These are phyloP conservation scores for Amia ocellicauda DNA, from an alignment of 2,113 vertebrate species.

Conservation along the genomic window DNA sequence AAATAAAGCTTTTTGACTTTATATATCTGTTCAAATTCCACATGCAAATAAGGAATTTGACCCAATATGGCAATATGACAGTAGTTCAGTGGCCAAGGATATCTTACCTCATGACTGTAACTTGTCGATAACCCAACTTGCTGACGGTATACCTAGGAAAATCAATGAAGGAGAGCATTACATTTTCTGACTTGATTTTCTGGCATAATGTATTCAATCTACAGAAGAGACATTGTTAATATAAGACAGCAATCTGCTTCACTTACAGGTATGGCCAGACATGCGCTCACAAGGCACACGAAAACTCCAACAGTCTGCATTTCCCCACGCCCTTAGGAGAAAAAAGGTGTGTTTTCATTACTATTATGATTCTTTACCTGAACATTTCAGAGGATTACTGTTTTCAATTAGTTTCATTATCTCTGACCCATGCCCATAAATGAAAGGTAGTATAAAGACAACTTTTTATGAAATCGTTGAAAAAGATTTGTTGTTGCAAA, in stretches of 20 bases:
- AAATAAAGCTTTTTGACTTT: not conserved
- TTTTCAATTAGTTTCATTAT: too few species aligned
- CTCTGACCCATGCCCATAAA: too few species aligned
- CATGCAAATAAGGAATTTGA: not conserved
- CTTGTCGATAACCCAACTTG: constrained; percentile 66
- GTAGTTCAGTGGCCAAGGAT: too few species aligned
- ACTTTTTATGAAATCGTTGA: not conserved
- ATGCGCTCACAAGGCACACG: constrained; percentile 43
- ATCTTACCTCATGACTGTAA: constrained; percentile 71
- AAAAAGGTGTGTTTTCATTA: too few species aligned
- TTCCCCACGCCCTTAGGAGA: constrained; percentile 46
- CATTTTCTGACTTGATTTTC: not conserved
- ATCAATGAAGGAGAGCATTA: not conserved
- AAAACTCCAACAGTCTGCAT: constrained; percentile 38
- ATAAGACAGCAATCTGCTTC: not conserved
- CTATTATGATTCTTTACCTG: too few species aligned
- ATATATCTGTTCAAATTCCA: not conserved
- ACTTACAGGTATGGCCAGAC: constrained; percentile 54
- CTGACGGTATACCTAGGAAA: constrained; percentile 37
- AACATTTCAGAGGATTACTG: too few species aligned
- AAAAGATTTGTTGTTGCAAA: not conserved
- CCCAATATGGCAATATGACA: not conserved
- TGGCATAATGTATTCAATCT: not conserved
- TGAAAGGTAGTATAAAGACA: not conserved
- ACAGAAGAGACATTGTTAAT: not conserved